Conservation (phyloP, 2,113 vertebrate genomes). For the Heterotilapia buettikoferi region DNA sequence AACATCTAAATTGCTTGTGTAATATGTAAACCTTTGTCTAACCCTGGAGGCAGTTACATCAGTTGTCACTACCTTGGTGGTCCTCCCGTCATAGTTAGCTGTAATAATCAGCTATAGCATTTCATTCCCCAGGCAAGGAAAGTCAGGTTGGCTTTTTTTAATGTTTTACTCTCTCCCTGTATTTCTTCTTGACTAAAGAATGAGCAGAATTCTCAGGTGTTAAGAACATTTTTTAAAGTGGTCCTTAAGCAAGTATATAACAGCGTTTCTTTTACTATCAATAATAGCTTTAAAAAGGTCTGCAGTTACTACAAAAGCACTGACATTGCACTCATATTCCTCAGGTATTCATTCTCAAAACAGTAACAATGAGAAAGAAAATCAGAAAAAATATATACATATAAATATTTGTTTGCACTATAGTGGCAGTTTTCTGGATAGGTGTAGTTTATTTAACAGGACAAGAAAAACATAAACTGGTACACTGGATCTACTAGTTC, state of each 20-base stretch:
- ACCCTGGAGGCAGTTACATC: slow-evolving; percentile 85
- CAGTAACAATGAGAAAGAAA: slow-evolving; percentile 10
- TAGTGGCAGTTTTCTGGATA: background rate
- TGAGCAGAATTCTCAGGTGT: slow-evolving; percentile 52
- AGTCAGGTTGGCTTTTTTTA: slow-evolving; percentile 55
- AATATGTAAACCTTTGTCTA: slow-evolving; percentile 98
- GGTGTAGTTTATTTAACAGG: slow-evolving; percentile 24
- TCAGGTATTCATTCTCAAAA: slow-evolving; percentile 20
- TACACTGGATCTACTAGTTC: slow-evolving; percentile 14
- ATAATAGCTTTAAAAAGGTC: background rate
- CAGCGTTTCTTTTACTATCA: background rate
- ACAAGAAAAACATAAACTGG: slow-evolving; percentile 57
- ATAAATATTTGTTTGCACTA: background rate
- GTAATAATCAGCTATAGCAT: slow-evolving; percentile 83
- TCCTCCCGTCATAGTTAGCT: slow-evolving; percentile 83
- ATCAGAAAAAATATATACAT: background rate
- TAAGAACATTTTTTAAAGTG: slow-evolving; percentile 38
- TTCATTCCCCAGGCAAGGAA: slow-evolving; percentile 74
- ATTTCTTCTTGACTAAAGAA: slow-evolving; percentile 64
- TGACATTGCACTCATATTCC: background rate
- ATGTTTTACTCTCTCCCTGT: slow-evolving; percentile 31
- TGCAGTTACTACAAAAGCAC: background rate
- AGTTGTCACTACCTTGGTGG: slow-evolving; percentile 95
- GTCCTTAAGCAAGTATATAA: background rate
- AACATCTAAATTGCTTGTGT: slow-evolving; percentile 98